A percentile compares a stretch with the other conserved stretches of the same genome.
phyloP scores from a whole-genome alignment of 2,888 invertebrate genomes.

The Myathropa florea region DNA sequence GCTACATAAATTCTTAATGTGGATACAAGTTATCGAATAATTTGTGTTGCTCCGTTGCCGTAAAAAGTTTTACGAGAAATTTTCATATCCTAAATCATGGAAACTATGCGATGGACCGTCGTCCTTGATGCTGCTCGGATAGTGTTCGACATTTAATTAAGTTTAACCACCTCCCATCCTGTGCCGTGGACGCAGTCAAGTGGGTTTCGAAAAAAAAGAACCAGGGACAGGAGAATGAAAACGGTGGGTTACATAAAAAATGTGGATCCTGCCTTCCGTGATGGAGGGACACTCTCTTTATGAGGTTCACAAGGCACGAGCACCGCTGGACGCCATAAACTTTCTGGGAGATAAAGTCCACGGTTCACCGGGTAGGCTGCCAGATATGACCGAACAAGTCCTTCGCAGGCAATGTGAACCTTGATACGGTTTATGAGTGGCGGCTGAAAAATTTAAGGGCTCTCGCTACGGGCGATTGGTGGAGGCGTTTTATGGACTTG shows the following conservation, averaged over 20 bases:
- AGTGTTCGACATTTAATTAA: slow-evolving; percentile 66
- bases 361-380: neutral
- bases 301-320: neutral
- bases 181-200: neutral
- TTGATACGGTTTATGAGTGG: neutral
- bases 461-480: neutral
- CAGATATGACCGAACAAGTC: neutral
- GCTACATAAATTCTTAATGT: slow-evolving; percentile 58
- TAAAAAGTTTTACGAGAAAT: slow-evolving; percentile 32
- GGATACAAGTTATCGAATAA: slow-evolving; percentile 66
- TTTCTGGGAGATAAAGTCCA: neutral
- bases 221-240: neutral
- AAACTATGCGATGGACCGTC: neutral
- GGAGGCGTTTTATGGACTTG: neutral
- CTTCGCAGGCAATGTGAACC: neutral
- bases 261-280: neutral
- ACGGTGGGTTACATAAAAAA: slow-evolving; percentile 20
- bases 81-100: slow-evolving; percentile 47
- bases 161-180: slow-evolving; percentile 11
- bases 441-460: neutral
- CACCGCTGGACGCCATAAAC: neutral
- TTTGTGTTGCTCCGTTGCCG: slow-evolving; percentile 24
- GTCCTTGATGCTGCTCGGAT: slow-evolving; percentile 31
- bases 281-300: neutral
- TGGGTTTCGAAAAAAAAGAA: neutral